Conservation (phyloP, 2,797 vertebrate genomes). For the Gastrophryne carolinensis region DNA sequence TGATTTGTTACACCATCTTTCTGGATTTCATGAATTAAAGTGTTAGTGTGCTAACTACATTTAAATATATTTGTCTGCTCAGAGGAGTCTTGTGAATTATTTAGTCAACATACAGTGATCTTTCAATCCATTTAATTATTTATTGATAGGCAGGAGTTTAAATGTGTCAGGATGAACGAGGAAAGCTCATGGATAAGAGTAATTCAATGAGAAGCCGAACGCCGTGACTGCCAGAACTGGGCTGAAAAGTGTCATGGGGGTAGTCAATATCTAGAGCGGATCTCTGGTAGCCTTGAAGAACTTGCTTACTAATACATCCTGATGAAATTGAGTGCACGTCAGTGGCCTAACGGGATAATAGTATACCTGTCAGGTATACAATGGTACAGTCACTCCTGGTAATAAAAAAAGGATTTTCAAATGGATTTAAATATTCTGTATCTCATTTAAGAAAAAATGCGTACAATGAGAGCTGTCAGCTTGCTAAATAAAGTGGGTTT, state of each 20-base stretch:
- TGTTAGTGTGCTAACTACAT: conserved; percentile 25
- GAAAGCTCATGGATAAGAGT: conserved; percentile 4
- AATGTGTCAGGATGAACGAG: conserved; percentile 23
- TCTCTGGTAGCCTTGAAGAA: not conserved
- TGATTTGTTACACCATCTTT: conserved; percentile 7
- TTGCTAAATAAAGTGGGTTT: too few species aligned
- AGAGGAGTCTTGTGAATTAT: conserved; percentile 29
- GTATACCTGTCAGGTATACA: too few species aligned
- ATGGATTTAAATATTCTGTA: too few species aligned
- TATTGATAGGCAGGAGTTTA: conserved; percentile 30
- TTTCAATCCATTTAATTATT: conserved; percentile 34
- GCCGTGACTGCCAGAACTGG: not conserved
- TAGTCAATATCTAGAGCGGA: not conserved
- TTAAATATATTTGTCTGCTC: conserved; percentile 34
- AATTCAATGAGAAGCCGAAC: not conserved
- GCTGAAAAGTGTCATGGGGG: not conserved
- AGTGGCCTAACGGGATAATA: too few species aligned
- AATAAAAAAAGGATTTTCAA: too few species aligned
- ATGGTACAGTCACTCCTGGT: too few species aligned
- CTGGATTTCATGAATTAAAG: conserved; percentile 7
- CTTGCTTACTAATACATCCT: not conserved
- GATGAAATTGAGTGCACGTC: not conserved
- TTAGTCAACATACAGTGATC: conserved; percentile 26
- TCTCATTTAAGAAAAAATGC: too few species aligned
- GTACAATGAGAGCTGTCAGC: too few species aligned